A percentile compares a stretch with the other conserved stretches of the same genome.
These are phyloP conservation scores for Dinocampus coccinellae DNA, from an alignment of 2,888 invertebrate genomes.

Conservation along the genomic window DNA sequence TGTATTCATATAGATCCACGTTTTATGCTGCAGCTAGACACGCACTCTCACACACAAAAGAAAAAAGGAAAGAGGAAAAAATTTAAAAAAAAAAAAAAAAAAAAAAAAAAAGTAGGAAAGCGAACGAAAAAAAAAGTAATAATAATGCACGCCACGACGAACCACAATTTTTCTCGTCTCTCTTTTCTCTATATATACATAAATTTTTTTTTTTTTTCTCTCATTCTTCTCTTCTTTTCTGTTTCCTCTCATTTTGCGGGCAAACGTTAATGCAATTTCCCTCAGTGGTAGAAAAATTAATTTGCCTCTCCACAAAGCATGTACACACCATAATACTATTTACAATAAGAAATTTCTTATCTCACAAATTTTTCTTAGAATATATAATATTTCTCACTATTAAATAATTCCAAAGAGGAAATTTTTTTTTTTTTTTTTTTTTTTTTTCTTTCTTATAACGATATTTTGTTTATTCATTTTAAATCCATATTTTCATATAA, in stretches of 20 bases:
- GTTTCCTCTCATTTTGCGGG: too few species aligned
- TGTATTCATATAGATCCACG: background rate
- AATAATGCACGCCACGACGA: background rate
- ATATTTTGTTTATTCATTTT: background rate
- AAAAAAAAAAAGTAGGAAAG: too few species aligned
- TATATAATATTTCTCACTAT: background rate
- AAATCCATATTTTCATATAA: background rate
- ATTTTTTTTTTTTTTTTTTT: too few species aligned
- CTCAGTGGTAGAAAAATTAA: constrained; percentile 12
- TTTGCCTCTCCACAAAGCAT: background rate
- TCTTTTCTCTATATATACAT: too few species aligned
- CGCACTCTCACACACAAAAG: background rate
- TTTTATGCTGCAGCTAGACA: background rate
- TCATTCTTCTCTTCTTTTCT: background rate
- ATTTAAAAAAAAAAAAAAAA: background rate
- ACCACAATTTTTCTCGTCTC: background rate
- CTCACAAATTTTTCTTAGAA: background rate
- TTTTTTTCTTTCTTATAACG: too few species aligned
- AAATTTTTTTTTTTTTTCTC: background rate
- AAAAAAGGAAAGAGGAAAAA: background rate
- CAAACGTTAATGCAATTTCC: background rate
- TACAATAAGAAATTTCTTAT: background rate
- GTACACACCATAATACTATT: background rate
- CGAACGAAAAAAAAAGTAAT: background rate
- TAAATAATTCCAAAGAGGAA: background rate